Evolutionary conservation across 2,888 invertebrate genomes (phyloP).

Genomic region (Eudemis profundana): DNA sequence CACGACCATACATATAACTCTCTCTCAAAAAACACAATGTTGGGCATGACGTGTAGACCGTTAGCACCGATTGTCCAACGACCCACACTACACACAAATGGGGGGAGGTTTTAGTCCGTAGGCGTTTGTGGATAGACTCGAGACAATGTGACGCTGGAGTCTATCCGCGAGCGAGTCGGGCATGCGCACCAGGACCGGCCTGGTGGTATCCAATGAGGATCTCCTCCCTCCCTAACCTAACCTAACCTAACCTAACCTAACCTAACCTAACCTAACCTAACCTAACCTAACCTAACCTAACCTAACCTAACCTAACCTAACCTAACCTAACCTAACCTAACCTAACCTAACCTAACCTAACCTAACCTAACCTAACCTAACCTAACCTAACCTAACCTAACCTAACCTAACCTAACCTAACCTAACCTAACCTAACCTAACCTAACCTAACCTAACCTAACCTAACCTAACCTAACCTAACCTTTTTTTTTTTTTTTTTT

Average conservation of each 20-base stretch:
- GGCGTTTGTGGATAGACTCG: too few relatives aligned
- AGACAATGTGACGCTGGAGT: too few relatives aligned
- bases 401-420: slow-evolving; percentile 45
- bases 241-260: slow-evolving; percentile 46
- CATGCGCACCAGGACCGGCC: too few relatives aligned
- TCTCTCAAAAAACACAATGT: too few relatives aligned
- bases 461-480: slow-evolving; percentile 46
- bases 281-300: slow-evolving; percentile 49
- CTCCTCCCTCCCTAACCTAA: slow-evolving; percentile 47
- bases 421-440: slow-evolving; percentile 45
- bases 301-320: slow-evolving; percentile 46
- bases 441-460: slow-evolving; percentile 45
- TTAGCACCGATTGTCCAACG: too few relatives aligned
- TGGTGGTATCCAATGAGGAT: too few relatives aligned
- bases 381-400: slow-evolving; percentile 47
- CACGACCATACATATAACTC: too few relatives aligned
- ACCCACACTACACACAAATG: too few relatives aligned
- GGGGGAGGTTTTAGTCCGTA: too few relatives aligned
- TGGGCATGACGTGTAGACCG: too few relatives aligned
- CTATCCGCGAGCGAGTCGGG: too few relatives aligned
- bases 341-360: slow-evolving; percentile 44
- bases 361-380: slow-evolving; percentile 46
- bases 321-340: slow-evolving; percentile 43
- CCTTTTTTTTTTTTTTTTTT: too few relatives aligned
- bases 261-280: slow-evolving; percentile 49